Evolutionary conservation across 2,888 invertebrate genomes (phyloP).

Genomic region (Scelioninae gen. 2): DNA sequence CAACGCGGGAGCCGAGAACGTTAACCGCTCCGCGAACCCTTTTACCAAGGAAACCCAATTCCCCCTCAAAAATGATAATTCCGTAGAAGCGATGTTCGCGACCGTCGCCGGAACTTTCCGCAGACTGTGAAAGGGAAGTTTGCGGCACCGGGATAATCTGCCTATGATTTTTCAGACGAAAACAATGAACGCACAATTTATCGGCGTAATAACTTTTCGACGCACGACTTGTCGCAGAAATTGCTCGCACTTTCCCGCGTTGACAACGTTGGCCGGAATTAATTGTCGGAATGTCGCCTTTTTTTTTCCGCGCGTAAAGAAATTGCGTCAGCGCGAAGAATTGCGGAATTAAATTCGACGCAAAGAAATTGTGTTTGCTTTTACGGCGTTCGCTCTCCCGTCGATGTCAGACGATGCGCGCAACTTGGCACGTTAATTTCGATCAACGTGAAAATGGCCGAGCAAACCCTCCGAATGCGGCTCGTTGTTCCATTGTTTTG

Average conservation of each 20-base stretch:
- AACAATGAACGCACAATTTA: constrained; percentile 27
- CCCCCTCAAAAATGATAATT: constrained; percentile 61
- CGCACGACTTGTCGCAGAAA: constrained; percentile 15
- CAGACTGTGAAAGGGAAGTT: constrained; percentile 52
- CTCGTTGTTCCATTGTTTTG: too few relatives aligned
- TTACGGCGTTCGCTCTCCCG: too few relatives aligned
- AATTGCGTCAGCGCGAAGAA: too few relatives aligned
- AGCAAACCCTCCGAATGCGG: too few relatives aligned
- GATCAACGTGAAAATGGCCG: too few relatives aligned
- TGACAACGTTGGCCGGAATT: too few relatives aligned
- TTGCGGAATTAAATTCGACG: too few relatives aligned
- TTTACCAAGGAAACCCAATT: constrained; percentile 51
- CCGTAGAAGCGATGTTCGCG: constrained; percentile 44
- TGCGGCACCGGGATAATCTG: constrained; percentile 40
- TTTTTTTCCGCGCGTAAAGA: too few relatives aligned
- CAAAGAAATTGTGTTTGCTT: too few relatives aligned
- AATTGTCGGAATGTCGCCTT: too few relatives aligned
- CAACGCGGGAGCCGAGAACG: constrained; percentile 60
- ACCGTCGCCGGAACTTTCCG: constrained; percentile 57
- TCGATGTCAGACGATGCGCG: too few relatives aligned
- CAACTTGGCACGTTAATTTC: too few relatives aligned
- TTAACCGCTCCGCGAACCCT: constrained; percentile 60
- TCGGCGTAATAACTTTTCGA: constrained; percentile 32
- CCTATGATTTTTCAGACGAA: constrained; percentile 26
- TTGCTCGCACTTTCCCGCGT: not conserved